A percentile compares a stretch with the other conserved stretches of the same genome.
Conservation (phyloP, 2,888 invertebrate species). For the Clostera curtula region DNA sequence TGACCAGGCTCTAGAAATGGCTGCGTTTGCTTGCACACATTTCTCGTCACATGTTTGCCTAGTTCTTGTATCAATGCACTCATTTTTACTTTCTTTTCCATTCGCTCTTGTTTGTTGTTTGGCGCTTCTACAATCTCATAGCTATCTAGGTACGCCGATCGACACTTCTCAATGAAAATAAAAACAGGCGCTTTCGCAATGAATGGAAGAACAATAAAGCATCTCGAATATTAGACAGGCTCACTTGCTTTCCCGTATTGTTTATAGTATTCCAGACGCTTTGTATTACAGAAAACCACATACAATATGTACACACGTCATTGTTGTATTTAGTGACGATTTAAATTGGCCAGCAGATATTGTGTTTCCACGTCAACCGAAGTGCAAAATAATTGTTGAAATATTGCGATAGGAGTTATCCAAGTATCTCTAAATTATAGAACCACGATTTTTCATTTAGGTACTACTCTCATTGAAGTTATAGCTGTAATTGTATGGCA, state of each 20-base stretch:
- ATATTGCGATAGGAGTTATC: too few species aligned
- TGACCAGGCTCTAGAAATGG: slow-evolving; percentile 49
- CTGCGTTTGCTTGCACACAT: slow-evolving; percentile 50
- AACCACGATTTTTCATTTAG: too few species aligned
- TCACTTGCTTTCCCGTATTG: slow-evolving; percentile 6
- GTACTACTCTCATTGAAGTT: too few species aligned
- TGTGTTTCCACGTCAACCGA: too few species aligned
- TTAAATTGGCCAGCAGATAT: too few species aligned
- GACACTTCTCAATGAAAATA: slow-evolving; percentile 32
- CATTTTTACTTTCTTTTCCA: slow-evolving; percentile 74
- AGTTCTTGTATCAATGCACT: slow-evolving; percentile 66
- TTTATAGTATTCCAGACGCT: neutral
- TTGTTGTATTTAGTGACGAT: too few species aligned
- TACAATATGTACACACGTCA: neutral
- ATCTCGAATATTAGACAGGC: slow-evolving; percentile 11
- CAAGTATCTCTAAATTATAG: too few species aligned
- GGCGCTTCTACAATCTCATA: slow-evolving; percentile 27
- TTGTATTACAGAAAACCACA: neutral
- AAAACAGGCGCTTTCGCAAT: slow-evolving; percentile 29
- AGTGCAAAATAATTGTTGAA: too few species aligned
- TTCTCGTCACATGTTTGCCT: slow-evolving; percentile 57
- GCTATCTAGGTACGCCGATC: slow-evolving; percentile 15
- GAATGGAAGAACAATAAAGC: slow-evolving; percentile 11
- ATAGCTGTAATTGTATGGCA: too few species aligned
- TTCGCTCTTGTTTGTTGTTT: slow-evolving; percentile 63